These are phyloP conservation scores for Halotydeus destructor DNA, from an alignment of 1,140 invertebrate species.

Conservation along the genomic window DNA sequence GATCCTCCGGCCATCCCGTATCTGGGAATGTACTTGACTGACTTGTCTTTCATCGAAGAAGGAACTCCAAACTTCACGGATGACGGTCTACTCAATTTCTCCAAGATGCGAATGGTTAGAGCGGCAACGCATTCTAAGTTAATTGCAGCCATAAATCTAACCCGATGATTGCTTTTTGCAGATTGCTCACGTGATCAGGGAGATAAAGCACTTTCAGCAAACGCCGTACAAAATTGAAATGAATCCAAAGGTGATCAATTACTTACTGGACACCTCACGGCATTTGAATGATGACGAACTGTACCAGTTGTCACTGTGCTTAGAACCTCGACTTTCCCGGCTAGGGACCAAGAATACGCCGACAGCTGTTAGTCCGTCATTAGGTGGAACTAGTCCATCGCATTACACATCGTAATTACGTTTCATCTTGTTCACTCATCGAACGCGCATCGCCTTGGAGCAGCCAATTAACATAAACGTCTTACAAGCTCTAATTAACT, in stretches of 20 bases:
- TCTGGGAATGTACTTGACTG: slow-evolving; percentile 73
- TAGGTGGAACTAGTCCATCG: slow-evolving; percentile 8
- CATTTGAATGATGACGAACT: slow-evolving; percentile 60
- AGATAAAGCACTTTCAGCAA: slow-evolving; percentile 76
- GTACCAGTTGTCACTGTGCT: slow-evolving; percentile 35
- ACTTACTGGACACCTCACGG: slow-evolving; percentile 46
- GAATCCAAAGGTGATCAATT: slow-evolving; percentile 48
- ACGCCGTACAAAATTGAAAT: slow-evolving; percentile 76
- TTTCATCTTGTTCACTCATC: no score
- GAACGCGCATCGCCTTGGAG: no score
- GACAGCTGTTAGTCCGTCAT: not conserved
- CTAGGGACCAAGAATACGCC: slow-evolving; percentile 10
- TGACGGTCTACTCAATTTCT: slow-evolving; percentile 77
- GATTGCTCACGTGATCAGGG: slow-evolving; percentile 80
- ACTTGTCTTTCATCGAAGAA: slow-evolving; percentile 84
- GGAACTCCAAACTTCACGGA: slow-evolving; percentile 77
- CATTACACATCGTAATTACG: slow-evolving; percentile 1
- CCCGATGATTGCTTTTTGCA: slow-evolving; percentile 26
- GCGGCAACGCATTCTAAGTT: not conserved
- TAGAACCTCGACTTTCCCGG: slow-evolving; percentile 13
- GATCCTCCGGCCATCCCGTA: slow-evolving; percentile 86
- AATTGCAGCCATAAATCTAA: no score
- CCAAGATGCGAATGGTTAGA: slow-evolving; percentile 83
- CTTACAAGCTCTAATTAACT: no score
- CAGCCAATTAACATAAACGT: no score